Percentiles rank a stretch among this genome's conserved stretches.
These are phyloP conservation scores for Sinocyclocheilus maitianheensis DNA, from an alignment of 2,113 vertebrate species.

Conservation along the genomic window DNA sequence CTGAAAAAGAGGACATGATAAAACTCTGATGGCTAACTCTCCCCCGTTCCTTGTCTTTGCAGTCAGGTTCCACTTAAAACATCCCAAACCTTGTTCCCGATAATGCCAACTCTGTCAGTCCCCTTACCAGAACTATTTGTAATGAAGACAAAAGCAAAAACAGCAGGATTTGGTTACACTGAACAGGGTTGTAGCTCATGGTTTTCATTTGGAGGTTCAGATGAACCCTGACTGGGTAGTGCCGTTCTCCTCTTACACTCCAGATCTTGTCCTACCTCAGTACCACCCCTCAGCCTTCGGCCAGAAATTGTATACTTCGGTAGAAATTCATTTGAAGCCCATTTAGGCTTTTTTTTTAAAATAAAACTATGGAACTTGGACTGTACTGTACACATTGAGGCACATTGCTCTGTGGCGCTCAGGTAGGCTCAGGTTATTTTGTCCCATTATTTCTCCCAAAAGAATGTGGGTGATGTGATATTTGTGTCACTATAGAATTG, in stretches of 20 bases:
- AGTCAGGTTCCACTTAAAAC: constrained; percentile 52
- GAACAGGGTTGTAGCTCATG: constrained; percentile 36
- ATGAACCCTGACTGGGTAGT: constrained; percentile 5
- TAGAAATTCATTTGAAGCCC: not conserved
- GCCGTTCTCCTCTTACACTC: constrained; percentile 15
- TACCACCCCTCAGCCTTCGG: not conserved
- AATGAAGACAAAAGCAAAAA: constrained; percentile 54
- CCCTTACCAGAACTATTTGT: constrained; percentile 46
- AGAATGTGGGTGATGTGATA: no score
- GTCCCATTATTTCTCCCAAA: no score
- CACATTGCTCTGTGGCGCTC: no score
- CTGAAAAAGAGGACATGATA: constrained; percentile 50
- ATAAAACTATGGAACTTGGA: no score
- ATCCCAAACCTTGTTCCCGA: constrained; percentile 44
- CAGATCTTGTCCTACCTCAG: not conserved
- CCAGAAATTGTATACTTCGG: not conserved
- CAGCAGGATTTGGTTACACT: constrained; percentile 53
- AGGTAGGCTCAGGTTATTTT: no score
- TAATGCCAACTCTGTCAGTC: constrained; percentile 48
- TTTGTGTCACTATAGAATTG: no score
- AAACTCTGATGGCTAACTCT: constrained; percentile 27
- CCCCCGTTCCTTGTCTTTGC: not conserved
- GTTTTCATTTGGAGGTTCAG: constrained; percentile 41
- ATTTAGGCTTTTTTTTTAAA: no score
- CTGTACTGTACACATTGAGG: no score